Conservation (phyloP, 2,113 vertebrate genomes). For the Oncorhynchus keta region DNA sequence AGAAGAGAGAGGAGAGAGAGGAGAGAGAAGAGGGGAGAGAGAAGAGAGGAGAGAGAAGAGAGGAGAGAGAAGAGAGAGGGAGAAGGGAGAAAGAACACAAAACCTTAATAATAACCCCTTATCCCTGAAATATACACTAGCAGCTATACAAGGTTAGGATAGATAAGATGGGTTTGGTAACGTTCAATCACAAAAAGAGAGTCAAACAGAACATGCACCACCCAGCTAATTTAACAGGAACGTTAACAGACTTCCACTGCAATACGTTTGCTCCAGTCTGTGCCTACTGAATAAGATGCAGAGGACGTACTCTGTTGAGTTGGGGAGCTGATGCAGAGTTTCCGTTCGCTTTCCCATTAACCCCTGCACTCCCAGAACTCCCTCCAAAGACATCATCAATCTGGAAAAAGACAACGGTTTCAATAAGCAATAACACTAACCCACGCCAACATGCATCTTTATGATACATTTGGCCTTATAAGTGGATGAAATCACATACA, state of each 20-base stretch:
- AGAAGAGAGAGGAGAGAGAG: slow-evolving; percentile 20
- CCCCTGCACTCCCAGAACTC: slow-evolving; percentile 66
- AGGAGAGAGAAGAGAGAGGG: neutral
- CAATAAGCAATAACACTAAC: too few species aligned
- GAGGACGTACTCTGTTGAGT: slow-evolving; percentile 78
- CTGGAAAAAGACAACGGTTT: slow-evolving; percentile 59
- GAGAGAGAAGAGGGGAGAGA: too few species aligned
- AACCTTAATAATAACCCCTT: neutral
- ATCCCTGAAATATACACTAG: too few species aligned
- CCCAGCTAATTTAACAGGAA: neutral
- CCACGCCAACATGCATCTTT: too few species aligned
- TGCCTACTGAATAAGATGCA: neutral
- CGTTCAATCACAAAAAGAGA: neutral
- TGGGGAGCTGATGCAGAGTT: slow-evolving; percentile 68
- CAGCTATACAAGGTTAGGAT: neutral
- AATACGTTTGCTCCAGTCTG: neutral
- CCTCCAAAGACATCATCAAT: slow-evolving; percentile 83
- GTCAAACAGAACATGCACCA: neutral
- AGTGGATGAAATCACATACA: too few species aligned
- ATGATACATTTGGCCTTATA: too few species aligned
- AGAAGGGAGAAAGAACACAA: slow-evolving; percentile 5
- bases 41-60: neutral
- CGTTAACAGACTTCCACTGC: neutral
- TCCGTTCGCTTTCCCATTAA: slow-evolving; percentile 85
- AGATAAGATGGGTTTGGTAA: neutral